These are phyloP conservation scores for Saxicola maurus DNA, from an alignment of 2,797 vertebrate genomes.

Conservation along the genomic window DNA sequence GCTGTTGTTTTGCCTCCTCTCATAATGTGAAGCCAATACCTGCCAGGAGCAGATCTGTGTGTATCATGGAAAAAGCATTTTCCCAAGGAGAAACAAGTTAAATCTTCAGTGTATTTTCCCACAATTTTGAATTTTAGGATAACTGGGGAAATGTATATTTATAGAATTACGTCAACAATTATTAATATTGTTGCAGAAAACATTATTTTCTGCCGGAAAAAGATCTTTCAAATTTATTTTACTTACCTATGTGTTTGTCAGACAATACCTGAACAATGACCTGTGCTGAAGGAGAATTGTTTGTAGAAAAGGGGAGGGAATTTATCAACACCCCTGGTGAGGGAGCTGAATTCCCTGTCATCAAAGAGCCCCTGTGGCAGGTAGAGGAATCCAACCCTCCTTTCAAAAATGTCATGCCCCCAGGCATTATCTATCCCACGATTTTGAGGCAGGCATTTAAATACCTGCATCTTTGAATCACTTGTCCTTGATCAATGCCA, in stretches of 20 bases:
- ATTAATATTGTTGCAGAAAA: neutral
- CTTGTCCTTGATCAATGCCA: neutral
- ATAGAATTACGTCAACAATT: neutral
- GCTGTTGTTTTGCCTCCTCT: neutral
- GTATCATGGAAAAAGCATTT: neutral
- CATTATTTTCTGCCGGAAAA: neutral
- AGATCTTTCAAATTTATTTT: neutral
- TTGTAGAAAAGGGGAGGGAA: neutral
- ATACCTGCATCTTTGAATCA: neutral
- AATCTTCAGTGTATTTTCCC: neutral
- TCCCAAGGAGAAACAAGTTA: neutral
- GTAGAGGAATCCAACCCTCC: neutral
- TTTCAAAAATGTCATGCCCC: neutral
- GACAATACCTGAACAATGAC: neutral
- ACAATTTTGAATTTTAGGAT: neutral
- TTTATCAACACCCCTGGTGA: neutral
- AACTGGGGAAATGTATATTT: neutral
- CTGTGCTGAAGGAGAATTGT: neutral
- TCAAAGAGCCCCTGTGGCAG: neutral
- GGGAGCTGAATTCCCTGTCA: neutral
- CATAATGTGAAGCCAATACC: neutral
- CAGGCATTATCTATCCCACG: neutral
- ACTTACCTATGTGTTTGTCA: neutral
- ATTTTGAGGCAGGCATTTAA: neutral
- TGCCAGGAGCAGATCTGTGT: neutral